Base-by-base conservation (phyloP, 2,113 vertebrate genomes). In the Spea bombifrons region DNA sequence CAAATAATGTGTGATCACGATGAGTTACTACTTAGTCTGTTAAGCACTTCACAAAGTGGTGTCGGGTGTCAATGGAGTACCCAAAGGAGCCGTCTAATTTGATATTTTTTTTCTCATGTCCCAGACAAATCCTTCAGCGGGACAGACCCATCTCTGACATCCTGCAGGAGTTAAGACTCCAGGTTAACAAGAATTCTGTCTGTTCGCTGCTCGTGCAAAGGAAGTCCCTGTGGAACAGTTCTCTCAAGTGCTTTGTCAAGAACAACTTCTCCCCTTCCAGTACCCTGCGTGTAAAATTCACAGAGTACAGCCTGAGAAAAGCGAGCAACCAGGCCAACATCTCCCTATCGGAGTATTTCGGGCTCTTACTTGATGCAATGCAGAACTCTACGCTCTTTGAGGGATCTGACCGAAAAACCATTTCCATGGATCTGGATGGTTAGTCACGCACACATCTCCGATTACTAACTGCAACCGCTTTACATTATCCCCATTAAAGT, bases 371-470 rank as follows among this genome's bases (percentile, higher is more conserved):
- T 86, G 81, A 82, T 70, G 86, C 90, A 68, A 88, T 94, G 86
- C 86, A 91, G 82, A 90, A 87, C 75, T 93, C 91, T 65, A 82
- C 88, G 45, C 13, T 93, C 65, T 92, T 94, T 91, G 92, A 92
- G 84, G 93, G 93, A 55, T 86, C 85, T 50, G 84, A 81, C 73
- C 87, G 84, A 81, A 94, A 94, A 87, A 93, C 91, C 48, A 86
- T 94, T 74, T 83, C 92, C 45, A 74, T 93, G 78, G 89, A 94
- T 88, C 84, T 87, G 85, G 88, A 91, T 90, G 93, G 93, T 94
- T 86, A 30, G 30, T 30, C 30, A 30, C 30, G 30, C 30, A 30
- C 30, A 30, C 30, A 30, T 30, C 30, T 30, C 30, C 30, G 1
- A 30, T 2, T 30, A 30, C 30, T 30, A 30, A 30, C 30, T 30